Base-by-base conservation (phyloP, 2,888 invertebrate species). In the Drosophila mimica region DNA sequence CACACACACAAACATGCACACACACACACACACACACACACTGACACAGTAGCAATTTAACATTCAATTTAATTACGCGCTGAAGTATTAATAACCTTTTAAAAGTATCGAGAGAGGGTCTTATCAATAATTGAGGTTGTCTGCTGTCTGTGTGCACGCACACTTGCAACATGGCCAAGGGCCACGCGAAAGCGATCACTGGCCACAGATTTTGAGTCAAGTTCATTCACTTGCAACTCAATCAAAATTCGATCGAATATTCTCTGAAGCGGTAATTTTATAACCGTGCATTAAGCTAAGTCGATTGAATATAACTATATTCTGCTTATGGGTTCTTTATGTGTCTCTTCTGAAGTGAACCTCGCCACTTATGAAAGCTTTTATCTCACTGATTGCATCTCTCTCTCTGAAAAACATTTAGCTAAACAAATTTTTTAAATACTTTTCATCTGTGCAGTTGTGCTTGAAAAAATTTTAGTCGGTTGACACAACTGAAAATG, bases 11-110 rank as follows among this genome's bases (percentile, higher is more conserved):
- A 74, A 67, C 76, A 11, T 52, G 51, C 67, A 38, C 62, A 60
- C 65, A 43, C 63, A 56, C 9, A 25, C 53, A 51, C 64, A n/a
- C 38, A 57, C 51, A 52, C 66, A 54, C 40, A 51, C 60, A 56
- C 52, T 43, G 64, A 51, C 38, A 48, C 74, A 62, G 75, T 67
- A 78, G 81, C 80, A 61, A 62, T 59, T 67, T 81, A 62, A 59
- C 59, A 70, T 76, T 62, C 81, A 76, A 76, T 80, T 79, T 89
- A 82, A 87, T 76, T 82, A 83, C 63, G 79, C 88, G 82, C 68
- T 86, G 82, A 88, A 86, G 83, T 84, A 88, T 89, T 90, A 90
- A 90, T 88, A 83, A 88, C 82, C 81, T 84, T 72, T 77, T 73
- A 76, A 74, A 79, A 76, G 58, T 53, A 51, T 17, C 36, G 30